Base-by-base conservation (phyloP, 2,888 invertebrate genomes). In the Chrysodeixis includens region DNA sequence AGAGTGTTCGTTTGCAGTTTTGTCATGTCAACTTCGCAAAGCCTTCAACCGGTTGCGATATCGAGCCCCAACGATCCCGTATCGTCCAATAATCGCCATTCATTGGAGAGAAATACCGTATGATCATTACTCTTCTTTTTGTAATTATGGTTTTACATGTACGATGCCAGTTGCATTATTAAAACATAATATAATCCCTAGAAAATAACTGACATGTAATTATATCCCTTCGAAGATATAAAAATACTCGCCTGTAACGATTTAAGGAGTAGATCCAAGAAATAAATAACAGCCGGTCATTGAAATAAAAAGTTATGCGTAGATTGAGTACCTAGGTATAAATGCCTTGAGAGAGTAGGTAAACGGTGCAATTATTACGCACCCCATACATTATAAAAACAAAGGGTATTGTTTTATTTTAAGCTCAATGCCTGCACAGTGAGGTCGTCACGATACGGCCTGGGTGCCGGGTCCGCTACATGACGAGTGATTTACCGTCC, bases 41-140 rank as follows among this genome's bases (percentile, higher is more conserved):
- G 30, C 54, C 35, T 57, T 52, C 58, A 71, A 77, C 77, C 69
- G 74, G 77, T 77, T 74, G 54, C 52, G 51, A 62, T 64, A 73
- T 32, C 60, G 60, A 58, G 40, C 54, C 54, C 62, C 61, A 12
- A 35, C 18, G 59, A 56, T 54, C 56, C 64, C 60, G 55, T 57
- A 59, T 40, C 40, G n/a, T 40, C 40, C n/a, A 40, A 40, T 40
- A 40, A 40, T 40, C 32, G 44, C 65, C 61, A 71, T 66, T 58
- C 22, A 60, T 57, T 73, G 53, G 60, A 60, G 20, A 55, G 57
- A 63, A 52, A 54, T 63, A 58, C 68, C 55, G 63, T 63, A 52
- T 49, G 55, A 56, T 60, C 54, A 72, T 55, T 60, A 61, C 73
- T 73, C 52, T 68, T 55, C 40, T 68, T 68, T 72, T 68, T 63